These are phyloP conservation scores for Notiomystis cincta DNA, from an alignment of 2,113 vertebrate species.

Conservation along the genomic window DNA sequence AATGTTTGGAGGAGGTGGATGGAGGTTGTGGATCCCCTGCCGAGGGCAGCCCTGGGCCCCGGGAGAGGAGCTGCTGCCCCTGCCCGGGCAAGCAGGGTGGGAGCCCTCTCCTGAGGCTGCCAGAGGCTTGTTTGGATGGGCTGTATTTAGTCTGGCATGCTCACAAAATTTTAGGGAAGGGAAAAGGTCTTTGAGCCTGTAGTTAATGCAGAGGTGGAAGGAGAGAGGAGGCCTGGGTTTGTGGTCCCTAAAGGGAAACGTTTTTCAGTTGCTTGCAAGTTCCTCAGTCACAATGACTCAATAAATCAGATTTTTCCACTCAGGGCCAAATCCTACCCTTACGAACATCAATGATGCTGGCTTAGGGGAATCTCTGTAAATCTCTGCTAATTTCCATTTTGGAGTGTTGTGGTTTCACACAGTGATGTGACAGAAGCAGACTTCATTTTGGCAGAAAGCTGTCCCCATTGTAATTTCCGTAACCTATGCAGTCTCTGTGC, in stretches of 20 bases:
- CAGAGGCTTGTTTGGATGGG: background rate
- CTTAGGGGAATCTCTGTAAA: slow-evolving; percentile 33
- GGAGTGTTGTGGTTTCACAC: slow-evolving; percentile 14
- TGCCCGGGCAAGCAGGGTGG: background rate
- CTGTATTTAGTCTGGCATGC: background rate
- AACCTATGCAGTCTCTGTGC: background rate
- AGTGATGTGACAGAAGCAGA: slow-evolving; percentile 17
- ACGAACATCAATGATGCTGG: background rate
- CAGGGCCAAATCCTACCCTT: background rate
- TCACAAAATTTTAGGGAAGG: background rate
- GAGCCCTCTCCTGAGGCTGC: background rate
- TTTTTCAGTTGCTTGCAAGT: background rate
- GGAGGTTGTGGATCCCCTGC: background rate
- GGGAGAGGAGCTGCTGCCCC: background rate
- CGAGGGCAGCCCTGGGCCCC: background rate
- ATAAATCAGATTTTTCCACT: slow-evolving; percentile 42
- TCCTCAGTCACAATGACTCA: slow-evolving; percentile 15
- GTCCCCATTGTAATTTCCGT: background rate
- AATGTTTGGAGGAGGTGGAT: background rate
- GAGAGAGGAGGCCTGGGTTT: background rate
- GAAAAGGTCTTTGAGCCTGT: background rate
- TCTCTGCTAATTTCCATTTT: slow-evolving; percentile 43
- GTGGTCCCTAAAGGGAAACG: background rate
- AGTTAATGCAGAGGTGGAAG: background rate
- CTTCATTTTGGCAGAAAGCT: slow-evolving; percentile 34